Percentiles rank a stretch among this genome's conserved stretches.
phyloP scores from a whole-genome alignment of 2,113 vertebrate species.

The Dipodomys stephensi region DNA sequence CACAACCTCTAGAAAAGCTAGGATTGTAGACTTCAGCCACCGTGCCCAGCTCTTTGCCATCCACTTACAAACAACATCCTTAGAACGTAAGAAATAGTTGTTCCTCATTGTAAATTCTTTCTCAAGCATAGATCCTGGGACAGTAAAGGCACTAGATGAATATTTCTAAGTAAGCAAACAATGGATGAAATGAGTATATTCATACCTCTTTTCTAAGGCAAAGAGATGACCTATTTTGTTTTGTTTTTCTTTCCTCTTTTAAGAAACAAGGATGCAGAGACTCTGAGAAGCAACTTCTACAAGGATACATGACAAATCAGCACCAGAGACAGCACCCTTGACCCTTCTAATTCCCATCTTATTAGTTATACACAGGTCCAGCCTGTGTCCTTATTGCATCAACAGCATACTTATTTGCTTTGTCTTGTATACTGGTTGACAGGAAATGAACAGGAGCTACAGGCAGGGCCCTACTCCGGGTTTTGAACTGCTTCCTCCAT shows the following conservation, averaged over 20 bases:
- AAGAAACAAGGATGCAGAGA: neutral
- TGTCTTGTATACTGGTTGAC: accelerated
- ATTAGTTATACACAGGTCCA: too few relatives aligned
- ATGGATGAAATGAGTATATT: neutral
- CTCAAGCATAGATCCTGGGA: neutral
- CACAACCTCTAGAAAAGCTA: too few relatives aligned
- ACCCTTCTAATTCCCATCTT: neutral
- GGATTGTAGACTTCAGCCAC: too few relatives aligned
- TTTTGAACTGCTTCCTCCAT: accelerated
- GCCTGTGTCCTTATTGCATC: neutral
- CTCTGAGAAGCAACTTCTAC: neutral
- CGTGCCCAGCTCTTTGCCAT: neutral
- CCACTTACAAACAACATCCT: neutral
- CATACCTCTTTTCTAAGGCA: neutral
- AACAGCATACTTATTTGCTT: neutral
- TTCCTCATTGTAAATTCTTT: neutral
- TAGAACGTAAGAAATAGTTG: neutral
- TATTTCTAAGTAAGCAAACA: neutral
- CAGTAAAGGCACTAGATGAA: neutral
- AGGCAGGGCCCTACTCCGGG: neutral
- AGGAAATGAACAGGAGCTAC: neutral
- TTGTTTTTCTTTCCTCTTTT: neutral
- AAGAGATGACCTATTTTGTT: neutral
- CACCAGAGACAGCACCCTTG: neutral
- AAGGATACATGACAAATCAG: neutral